Evolutionary conservation across 2,113 vertebrate genomes (phyloP).

Genomic region (Gambusia affinis): DNA sequence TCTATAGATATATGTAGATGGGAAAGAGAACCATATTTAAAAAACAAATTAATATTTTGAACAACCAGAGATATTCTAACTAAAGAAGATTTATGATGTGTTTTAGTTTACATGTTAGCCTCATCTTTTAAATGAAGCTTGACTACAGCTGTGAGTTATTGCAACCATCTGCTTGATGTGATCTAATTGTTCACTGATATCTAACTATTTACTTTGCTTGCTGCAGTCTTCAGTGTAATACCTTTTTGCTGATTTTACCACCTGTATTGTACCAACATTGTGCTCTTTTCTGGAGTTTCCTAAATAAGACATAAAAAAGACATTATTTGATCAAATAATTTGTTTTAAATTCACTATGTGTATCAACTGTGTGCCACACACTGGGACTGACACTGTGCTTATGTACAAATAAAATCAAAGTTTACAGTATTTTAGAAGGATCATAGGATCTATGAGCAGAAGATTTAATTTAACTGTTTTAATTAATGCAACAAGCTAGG

Average conservation of each 20-base stretch:
- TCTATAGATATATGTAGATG: background rate
- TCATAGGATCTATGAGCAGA: constrained; percentile 30
- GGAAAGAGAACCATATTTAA: background rate
- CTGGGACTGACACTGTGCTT: constrained; percentile 40
- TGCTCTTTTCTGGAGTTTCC: background rate
- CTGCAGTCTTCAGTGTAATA: background rate
- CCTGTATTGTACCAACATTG: background rate
- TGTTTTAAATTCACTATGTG: background rate
- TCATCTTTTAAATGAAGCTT: constrained; percentile 6
- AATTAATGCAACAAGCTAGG: constrained; percentile 53
- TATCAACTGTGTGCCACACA: background rate
- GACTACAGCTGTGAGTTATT: background rate
- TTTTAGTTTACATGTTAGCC: constrained; percentile 6
- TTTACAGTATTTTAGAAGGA: constrained; percentile 8
- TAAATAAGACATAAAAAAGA: background rate
- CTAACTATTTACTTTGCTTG: background rate
- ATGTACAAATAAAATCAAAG: constrained; percentile 16
- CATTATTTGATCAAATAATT: background rate
- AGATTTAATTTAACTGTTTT: constrained; percentile 46
- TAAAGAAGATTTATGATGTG: constrained; percentile 23
- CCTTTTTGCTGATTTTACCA: background rate
- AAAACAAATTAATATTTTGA: constrained; percentile 34
- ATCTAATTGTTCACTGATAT: constrained; percentile 48
- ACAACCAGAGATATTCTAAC: constrained; percentile 29
- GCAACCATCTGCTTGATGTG: background rate